A percentile compares a stretch with the other conserved stretches of the same genome.
Evolutionary conservation across 1,140 invertebrate genomes (phyloP).

Genomic region (Neelides sp.): DNA sequence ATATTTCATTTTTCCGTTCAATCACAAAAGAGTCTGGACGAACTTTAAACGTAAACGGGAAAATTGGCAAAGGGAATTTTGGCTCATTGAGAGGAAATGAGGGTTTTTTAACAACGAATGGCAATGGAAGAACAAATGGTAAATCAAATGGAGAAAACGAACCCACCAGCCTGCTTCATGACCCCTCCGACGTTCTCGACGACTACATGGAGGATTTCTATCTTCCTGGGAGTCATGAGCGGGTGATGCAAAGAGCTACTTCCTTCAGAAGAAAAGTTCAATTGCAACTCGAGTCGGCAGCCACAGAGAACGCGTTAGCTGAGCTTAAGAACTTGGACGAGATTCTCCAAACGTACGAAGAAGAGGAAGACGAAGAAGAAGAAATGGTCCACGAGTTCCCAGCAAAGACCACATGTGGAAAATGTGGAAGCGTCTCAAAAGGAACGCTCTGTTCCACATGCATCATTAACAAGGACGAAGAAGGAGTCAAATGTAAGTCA

Average conservation of each 20-base stretch:
- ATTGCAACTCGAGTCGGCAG: constrained; percentile 33
- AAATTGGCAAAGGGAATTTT: not conserved
- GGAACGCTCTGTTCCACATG: too few relatives aligned
- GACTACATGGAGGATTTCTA: constrained; percentile 37
- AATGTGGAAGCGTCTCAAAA: too few relatives aligned
- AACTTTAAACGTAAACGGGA: not conserved
- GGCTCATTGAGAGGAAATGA: not conserved
- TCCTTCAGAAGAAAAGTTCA: constrained; percentile 35
- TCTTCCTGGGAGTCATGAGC: constrained; percentile 35
- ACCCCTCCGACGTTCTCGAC: constrained; percentile 25
- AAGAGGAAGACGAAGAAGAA: constrained; percentile 31
- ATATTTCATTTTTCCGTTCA: constrained; percentile 2
- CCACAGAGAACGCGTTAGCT: constrained; percentile 34
- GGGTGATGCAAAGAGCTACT: constrained; percentile 34
- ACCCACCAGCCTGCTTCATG: not conserved
- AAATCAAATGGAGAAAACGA: constrained; percentile 8
- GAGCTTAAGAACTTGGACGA: constrained; percentile 33
- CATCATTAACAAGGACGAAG: too few relatives aligned
- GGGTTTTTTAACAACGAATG: not conserved
- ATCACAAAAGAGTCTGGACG: too few relatives aligned
- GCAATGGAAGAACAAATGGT: not conserved
- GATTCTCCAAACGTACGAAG: constrained; percentile 32
- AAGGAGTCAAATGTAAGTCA: too few relatives aligned
- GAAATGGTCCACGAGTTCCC: too few relatives aligned
- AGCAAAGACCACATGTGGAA: too few relatives aligned